Evolutionary conservation across 2,888 invertebrate genomes (phyloP).

Genomic region (Macrophya alboannulata): DNA sequence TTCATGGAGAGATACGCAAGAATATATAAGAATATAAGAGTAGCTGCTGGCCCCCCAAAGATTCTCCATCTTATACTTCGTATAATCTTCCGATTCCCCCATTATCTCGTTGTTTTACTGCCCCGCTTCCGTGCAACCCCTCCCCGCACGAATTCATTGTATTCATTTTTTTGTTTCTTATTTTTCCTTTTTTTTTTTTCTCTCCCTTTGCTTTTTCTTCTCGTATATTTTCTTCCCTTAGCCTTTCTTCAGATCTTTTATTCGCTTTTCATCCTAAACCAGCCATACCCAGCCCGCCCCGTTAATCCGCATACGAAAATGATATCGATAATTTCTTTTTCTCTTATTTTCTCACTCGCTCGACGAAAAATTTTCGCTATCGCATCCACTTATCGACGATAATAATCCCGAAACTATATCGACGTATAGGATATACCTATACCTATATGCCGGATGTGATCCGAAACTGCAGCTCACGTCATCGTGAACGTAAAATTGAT

Average conservation of each 20-base stretch:
- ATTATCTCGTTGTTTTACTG: conserved; percentile 76
- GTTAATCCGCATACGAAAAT: conserved; percentile 14
- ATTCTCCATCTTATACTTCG: conserved; percentile 61
- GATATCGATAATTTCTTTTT: conserved; percentile 45
- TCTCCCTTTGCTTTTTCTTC: conserved; percentile 36
- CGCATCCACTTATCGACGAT: neutral
- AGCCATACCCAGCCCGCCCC: neutral
- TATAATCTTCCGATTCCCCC: conserved; percentile 76
- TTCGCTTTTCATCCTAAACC: neutral
- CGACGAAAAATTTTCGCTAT: neutral
- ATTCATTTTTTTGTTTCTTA: conserved; percentile 57
- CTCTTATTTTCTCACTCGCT: conserved; percentile 33
- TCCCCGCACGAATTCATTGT: conserved; percentile 75
- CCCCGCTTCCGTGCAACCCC: conserved; percentile 70
- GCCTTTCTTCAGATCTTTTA: neutral
- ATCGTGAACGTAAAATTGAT: conserved; percentile 25
- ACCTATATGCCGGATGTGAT: neutral
- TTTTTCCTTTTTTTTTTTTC: conserved; percentile 50
- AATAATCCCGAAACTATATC: neutral
- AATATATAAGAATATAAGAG: conserved; percentile 27
- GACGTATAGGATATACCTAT: no score
- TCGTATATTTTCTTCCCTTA: conserved; percentile 42
- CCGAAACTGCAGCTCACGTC: neutral
- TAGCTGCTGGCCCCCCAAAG: conserved; percentile 40
- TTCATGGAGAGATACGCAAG: conserved; percentile 43